A percentile compares a stretch with the other conserved stretches of the same genome.
phyloP scores from a whole-genome alignment of 2,797 vertebrate species.

The Alca torda region DNA sequence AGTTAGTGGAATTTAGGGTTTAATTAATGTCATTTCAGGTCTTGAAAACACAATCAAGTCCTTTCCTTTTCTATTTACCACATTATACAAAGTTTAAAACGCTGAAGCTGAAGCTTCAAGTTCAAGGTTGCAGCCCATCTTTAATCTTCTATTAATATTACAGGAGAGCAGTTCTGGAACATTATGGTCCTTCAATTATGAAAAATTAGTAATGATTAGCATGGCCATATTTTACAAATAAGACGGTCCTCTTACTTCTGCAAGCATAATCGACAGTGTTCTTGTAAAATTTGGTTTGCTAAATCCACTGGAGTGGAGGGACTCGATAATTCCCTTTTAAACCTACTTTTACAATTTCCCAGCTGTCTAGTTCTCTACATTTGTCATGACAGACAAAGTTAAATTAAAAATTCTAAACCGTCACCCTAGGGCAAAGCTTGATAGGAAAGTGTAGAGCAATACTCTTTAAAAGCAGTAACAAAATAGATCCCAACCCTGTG shows the following conservation, averaged over 20 bases:
- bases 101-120: background rate
- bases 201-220: background rate
- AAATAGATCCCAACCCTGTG: background rate
- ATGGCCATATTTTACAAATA: background rate
- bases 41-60: background rate
- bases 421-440: conserved; percentile 20
- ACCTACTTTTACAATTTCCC: background rate
- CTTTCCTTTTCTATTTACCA: background rate
- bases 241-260: background rate
- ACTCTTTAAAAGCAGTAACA: conserved; percentile 16
- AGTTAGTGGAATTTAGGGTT: background rate
- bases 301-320: background rate
- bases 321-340: conserved; percentile 23
- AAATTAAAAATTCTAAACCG: conserved; percentile 54
- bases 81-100: background rate
- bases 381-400: conserved; percentile 34
- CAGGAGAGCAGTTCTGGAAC: background rate
- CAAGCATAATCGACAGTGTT: background rate
- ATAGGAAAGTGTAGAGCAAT: background rate
- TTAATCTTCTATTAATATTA: conserved; percentile 5
- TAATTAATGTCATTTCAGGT: background rate
- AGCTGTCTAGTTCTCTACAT: conserved; percentile 9
- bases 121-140: background rate
- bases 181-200: background rate
- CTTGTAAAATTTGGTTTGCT: conserved; percentile 3